Percentiles rank a stretch among this genome's conserved stretches.
phyloP scores from a whole-genome alignment of 53 echinoderm and acorn worm species.

The Antedon mediterranea region DNA sequence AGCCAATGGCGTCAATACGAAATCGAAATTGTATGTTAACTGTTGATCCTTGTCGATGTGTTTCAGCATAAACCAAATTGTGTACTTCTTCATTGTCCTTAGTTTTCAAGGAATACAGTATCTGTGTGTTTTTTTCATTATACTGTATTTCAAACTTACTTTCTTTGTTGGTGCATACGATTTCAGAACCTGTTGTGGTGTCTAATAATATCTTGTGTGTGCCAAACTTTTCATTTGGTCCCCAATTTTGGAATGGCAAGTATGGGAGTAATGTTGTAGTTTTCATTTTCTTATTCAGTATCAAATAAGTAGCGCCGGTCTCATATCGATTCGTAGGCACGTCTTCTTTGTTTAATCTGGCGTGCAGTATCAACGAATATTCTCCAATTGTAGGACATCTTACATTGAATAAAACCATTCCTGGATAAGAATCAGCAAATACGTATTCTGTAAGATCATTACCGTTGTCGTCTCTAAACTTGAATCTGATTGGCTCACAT shows the following conservation, averaged over 20 bases:
- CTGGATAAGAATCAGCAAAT: no score
- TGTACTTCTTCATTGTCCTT: neutral
- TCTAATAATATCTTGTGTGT: neutral
- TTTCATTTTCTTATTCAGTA: neutral
- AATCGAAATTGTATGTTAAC: neutral
- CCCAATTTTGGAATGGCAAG: neutral
- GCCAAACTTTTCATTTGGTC: neutral
- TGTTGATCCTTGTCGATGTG: neutral
- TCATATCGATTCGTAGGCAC: neutral
- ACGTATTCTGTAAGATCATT: no score
- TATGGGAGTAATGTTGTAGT: neutral
- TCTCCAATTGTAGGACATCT: no score
- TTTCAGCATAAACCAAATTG: neutral
- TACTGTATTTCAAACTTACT: neutral
- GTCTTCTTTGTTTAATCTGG: neutral
- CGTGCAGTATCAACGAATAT: neutral
- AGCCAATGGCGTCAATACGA: neutral
- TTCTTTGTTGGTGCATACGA: neutral
- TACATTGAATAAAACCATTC: no score
- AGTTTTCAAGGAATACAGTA: neutral
- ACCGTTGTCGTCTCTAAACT: no score
- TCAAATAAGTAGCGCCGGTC: neutral
- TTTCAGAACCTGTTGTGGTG: neutral
- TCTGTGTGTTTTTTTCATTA: neutral
- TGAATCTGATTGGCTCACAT: no score